A percentile compares a stretch with the other conserved stretches of the same genome.
Conservation (phyloP, 1,140 invertebrate species). For the Pogonomyrmex barbatus region DNA sequence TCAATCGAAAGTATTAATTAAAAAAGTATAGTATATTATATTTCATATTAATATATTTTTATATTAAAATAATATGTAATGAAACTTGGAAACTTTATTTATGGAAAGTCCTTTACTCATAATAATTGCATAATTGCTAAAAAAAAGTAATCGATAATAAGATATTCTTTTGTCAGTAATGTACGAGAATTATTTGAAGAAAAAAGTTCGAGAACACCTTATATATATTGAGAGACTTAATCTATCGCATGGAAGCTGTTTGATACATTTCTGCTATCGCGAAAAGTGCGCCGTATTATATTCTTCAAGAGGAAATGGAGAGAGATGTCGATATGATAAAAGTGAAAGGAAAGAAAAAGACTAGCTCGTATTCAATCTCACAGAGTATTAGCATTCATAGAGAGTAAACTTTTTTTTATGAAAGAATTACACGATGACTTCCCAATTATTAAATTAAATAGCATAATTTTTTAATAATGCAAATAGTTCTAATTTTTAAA, state of each 20-base stretch:
- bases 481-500: background rate
- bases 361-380: conserved; percentile 3
- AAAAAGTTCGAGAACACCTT: background rate
- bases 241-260: conserved; percentile 9
- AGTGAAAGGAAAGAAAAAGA: background rate
- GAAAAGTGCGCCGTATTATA: background rate
- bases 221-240: background rate
- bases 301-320: background rate
- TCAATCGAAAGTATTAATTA: background rate
- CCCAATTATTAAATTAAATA: background rate
- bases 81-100: background rate
- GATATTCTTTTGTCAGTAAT: background rate
- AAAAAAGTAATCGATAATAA: background rate
- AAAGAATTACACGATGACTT: background rate
- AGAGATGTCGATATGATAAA: background rate
- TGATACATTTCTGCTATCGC: conserved; percentile 1
- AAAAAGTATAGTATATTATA: background rate
- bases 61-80: background rate
- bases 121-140: background rate
- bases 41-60: conserved; percentile 16
- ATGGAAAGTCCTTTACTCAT: background rate
- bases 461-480: background rate
- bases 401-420: background rate
- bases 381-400: too few relatives aligned
- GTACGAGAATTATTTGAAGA: background rate